Evolutionary conservation across 2,888 invertebrate genomes (phyloP), one percentile per base, ranked within the genome.

Genomic region (Euzetes globulus): DNA sequence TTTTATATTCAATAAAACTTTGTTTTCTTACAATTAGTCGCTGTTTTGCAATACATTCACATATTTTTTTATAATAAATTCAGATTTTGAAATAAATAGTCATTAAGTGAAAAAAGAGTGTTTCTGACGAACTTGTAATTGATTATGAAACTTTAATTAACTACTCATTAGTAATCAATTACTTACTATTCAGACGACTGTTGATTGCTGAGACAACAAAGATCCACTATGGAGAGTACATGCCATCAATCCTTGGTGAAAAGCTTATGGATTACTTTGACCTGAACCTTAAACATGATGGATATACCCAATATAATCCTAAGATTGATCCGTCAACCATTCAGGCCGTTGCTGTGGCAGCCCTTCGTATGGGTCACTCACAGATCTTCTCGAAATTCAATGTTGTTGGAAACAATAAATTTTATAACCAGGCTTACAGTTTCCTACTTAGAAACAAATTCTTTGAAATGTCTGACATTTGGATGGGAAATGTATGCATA

Each of bases 321-420:
- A 73, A 76, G n/a, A 37, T 76, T 25, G 78, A 78, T 50, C 75
- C 77, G n/a, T 77, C 77, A 19, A 78, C 77, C 9, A 75, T 77
- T 2, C 77, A 76, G 27, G 76, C 78, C 41, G 78, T 75, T 50
- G 75, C 77, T 7, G 76, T 77, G 17, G 76, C 76, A 13, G 77
- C 77, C 25, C 75, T 76, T 4, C 76, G 78, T 5, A 75, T 76
- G 72, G 76, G 76, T 37, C 76, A 76, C 63, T 76, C 76, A 15
- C 76, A 76, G 45, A 60, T 76, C n/a, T 75, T 75, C 22, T 52
- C 68, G n/a, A 25, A 68, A n/a, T 76, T 76, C 70, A 68, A 72
- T 60, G 72, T 76, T 13, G 25, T 75, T 3, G 6, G 13, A 9
- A 22, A 22, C 33, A 72, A 72, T 25, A 60, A 68, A 19, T 27